phyloP scores from a whole-genome alignment of 2,888 invertebrate species.

The Folsomia candida region DNA sequence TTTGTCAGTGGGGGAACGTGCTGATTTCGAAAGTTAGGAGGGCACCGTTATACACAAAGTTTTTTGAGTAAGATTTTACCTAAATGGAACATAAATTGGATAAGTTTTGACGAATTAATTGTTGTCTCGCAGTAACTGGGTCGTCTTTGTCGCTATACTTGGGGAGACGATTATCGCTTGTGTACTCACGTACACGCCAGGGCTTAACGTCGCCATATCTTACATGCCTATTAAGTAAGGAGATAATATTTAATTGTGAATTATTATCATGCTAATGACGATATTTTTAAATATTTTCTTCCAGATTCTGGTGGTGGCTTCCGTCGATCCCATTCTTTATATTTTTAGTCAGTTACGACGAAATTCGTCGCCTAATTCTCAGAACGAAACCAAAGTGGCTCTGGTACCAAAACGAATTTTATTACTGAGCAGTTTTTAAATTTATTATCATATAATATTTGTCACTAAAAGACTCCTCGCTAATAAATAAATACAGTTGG shows the following conservation, averaged over 20 bases:
- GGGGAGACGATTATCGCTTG: slow-evolving; percentile 55
- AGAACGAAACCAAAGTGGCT: slow-evolving; percentile 54
- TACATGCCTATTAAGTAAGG: slow-evolving; percentile 45
- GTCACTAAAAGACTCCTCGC: too few relatives aligned
- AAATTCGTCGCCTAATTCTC: slow-evolving; percentile 57
- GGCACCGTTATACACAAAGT: slow-evolving; percentile 92
- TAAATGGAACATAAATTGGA: not conserved
- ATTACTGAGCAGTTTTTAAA: slow-evolving; percentile 30
- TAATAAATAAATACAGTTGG: too few relatives aligned
- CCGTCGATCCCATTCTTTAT: slow-evolving; percentile 60
- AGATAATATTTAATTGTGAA: not conserved
- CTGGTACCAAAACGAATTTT: slow-evolving; percentile 48
- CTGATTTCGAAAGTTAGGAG: slow-evolving; percentile 96
- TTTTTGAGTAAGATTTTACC: slow-evolving; percentile 81
- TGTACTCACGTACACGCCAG: slow-evolving; percentile 56
- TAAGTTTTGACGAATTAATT: not conserved
- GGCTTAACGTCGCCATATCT: slow-evolving; percentile 53
- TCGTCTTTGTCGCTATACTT: slow-evolving; percentile 42
- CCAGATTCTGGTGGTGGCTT: slow-evolving; percentile 58
- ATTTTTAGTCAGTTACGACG: slow-evolving; percentile 60
- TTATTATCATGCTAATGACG: not conserved
- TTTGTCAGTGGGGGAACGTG: slow-evolving; percentile 97
- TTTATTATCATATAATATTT: too few relatives aligned
- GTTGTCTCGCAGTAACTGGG: slow-evolving; percentile 43
- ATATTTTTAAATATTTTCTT: slow-evolving; percentile 12